These are phyloP conservation scores for Aldrovandia affinis DNA, from an alignment of 2,797 vertebrate genomes.

Conservation along the genomic window DNA sequence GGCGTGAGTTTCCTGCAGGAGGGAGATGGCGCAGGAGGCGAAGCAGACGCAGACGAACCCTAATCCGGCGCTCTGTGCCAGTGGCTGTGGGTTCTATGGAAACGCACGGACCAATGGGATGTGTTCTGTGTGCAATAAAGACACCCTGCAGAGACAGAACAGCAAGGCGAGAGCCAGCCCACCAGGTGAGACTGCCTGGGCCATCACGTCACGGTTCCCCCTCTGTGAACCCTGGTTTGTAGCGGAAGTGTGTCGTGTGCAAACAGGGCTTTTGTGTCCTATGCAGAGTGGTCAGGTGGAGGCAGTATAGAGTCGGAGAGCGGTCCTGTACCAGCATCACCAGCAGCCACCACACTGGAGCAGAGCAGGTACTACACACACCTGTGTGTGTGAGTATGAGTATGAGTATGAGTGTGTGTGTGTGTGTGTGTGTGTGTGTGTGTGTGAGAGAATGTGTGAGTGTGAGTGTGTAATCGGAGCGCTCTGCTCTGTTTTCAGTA, in stretches of 20 bases:
- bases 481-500: slow-evolving; percentile 51
- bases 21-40: slow-evolving; percentile 87
- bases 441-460: not conserved
- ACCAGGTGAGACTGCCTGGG: slow-evolving; percentile 72
- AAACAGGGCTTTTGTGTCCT: slow-evolving; percentile 47
- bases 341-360: slow-evolving; percentile 63
- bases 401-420: not conserved
- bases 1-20: slow-evolving; percentile 47
- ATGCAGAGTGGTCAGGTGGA: slow-evolving; percentile 69
- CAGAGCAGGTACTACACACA: slow-evolving; percentile 71
- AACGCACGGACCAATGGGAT: slow-evolving; percentile 87
- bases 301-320: slow-evolving; percentile 75
- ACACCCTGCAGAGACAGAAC: slow-evolving; percentile 85
- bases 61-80: slow-evolving; percentile 88
- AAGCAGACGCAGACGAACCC: slow-evolving; percentile 86
- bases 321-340: slow-evolving; percentile 61
- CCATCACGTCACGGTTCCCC: not conserved
- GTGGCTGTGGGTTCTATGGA: slow-evolving; percentile 89
- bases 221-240: not conserved
- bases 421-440: not conserved
- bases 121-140: slow-evolving; percentile 90
- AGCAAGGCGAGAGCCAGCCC: slow-evolving; percentile 81
- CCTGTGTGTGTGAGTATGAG: not conserved
- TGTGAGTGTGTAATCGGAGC: not conserved
- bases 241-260: not conserved